Base-by-base conservation (phyloP, 2,888 invertebrate species). In the Athrips mouffetella region DNA sequence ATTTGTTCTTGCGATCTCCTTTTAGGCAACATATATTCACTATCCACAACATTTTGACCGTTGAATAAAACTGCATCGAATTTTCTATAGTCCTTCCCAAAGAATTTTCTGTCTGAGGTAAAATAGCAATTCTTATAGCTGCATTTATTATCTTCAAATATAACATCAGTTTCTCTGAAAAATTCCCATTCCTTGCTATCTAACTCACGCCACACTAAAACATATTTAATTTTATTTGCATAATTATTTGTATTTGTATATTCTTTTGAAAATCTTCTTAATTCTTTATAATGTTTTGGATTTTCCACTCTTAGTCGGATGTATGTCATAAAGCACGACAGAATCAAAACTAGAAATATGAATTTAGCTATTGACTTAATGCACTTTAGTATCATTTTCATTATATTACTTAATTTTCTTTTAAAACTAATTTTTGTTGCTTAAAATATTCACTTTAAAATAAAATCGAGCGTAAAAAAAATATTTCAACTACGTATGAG, bases 1-100 rank as follows among this genome's bases (percentile, higher is more conserved):
- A 64, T 61, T 47, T 72, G 72, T 20, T 64, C 52, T 0, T 55
- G 50, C 0, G 61, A 62, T 47, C 72, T 54, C 10, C 39, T 51
- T 3, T 27, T 18, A 7, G 69, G 60, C 16, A 58, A 13, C 16
- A 8, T 15, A 25, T 41, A 41, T 5, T 13, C 37, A 3, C 21
- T 21, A 37, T n/a, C 5, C 11, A 27, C 15, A 10, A 21, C n/a
- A 40, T 40, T 15, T 18, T 25, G 18, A n/a, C 35, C 18, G 23
- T 40, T 29, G 30, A 48, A 37, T 6, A 42, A 6, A 15, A 42
- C 25, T 5, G 42, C 42, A 15, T 42, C 42, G 11, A 42, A 42
- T 42, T 42, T 11, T 0, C 29, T 42, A 6, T 42, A 29, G 18
- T 29, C 42, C n/a, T 29, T 42, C 1, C 21, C 18, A n/a, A 37